Evolutionary conservation across 2,888 invertebrate species (phyloP).

Genomic region (Drosophila eohydei): DNA sequence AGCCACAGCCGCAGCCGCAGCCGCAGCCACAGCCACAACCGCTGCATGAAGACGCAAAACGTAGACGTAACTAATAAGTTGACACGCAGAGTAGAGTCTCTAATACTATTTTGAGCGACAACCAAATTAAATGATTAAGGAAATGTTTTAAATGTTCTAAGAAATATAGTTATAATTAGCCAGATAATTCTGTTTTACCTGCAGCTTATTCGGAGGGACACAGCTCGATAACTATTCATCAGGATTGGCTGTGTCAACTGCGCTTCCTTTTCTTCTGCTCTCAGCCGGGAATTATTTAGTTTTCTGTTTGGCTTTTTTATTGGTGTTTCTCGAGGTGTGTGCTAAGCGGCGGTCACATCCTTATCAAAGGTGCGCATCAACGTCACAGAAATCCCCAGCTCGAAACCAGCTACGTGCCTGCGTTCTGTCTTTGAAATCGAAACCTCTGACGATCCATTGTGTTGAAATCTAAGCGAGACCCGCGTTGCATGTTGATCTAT

Average conservation of each 20-base stretch:
- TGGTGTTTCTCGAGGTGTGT: conserved; percentile 56
- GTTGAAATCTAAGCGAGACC: conserved; percentile 66
- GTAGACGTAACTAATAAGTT: background rate
- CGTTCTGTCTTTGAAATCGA: conserved; percentile 72
- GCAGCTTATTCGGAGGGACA: background rate
- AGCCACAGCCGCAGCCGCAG: background rate
- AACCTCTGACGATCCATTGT: conserved; percentile 72
- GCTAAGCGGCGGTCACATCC: conserved; percentile 57
- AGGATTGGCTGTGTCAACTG: conserved; percentile 60
- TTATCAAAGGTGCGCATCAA: conserved; percentile 79
- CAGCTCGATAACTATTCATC: conserved; percentile 33
- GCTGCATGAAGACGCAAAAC: background rate
- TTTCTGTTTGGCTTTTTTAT: conserved; percentile 8
- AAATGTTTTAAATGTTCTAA: background rate
- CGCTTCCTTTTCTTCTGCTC: conserved; percentile 2
- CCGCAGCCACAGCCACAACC: background rate
- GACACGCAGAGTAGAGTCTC: too few relatives aligned
- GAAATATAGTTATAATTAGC: background rate
- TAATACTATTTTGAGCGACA: background rate
- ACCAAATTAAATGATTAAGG: background rate
- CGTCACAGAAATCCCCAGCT: conserved; percentile 64
- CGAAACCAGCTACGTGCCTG: conserved; percentile 63
- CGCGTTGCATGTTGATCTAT: conserved; percentile 75
- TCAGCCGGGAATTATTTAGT: conserved; percentile 14
- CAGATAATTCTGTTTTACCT: background rate